Evolutionary conservation across 2,888 invertebrate genomes (phyloP).

Genomic region (Trissolcus brochymenae): DNA sequence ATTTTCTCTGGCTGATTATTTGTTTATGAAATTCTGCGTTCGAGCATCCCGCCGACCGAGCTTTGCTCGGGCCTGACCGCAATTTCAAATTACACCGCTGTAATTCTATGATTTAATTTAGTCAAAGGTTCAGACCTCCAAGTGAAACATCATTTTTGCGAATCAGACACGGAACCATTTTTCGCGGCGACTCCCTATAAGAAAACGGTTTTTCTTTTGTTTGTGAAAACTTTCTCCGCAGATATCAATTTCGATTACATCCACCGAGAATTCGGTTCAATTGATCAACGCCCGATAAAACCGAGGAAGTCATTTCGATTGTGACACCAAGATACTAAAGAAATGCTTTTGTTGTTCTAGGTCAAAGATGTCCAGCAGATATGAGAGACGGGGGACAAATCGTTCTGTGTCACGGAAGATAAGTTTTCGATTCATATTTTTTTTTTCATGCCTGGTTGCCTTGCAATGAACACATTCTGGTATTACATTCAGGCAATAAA

Average conservation of each 20-base stretch:
- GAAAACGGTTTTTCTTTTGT: no score
- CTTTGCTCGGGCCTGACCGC: no score
- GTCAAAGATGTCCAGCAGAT: constrained; percentile 6
- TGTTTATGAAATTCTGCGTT: constrained; percentile 10
- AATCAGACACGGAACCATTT: no score
- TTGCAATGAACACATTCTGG: constrained; percentile 7
- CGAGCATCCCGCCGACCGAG: no score
- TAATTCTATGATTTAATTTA: no score
- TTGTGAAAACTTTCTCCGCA: background rate
- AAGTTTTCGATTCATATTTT: constrained; percentile 17
- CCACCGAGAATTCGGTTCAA: background rate
- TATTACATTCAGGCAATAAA: constrained; percentile 29
- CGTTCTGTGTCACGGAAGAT: constrained; percentile 9
- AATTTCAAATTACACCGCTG: no score
- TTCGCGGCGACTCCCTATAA: no score
- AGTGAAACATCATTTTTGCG: no score
- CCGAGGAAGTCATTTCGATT: background rate
- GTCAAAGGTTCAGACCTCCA: no score
- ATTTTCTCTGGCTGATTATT: background rate
- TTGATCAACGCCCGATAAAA: constrained; percentile 3
- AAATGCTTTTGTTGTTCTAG: constrained; percentile 16
- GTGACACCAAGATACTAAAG: constrained; percentile 9
- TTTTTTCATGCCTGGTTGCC: constrained; percentile 1
- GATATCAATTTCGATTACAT: background rate
- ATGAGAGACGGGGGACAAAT: constrained; percentile 10